Conservation (phyloP, 2,113 vertebrate genomes). For the Blennius ocellaris region DNA sequence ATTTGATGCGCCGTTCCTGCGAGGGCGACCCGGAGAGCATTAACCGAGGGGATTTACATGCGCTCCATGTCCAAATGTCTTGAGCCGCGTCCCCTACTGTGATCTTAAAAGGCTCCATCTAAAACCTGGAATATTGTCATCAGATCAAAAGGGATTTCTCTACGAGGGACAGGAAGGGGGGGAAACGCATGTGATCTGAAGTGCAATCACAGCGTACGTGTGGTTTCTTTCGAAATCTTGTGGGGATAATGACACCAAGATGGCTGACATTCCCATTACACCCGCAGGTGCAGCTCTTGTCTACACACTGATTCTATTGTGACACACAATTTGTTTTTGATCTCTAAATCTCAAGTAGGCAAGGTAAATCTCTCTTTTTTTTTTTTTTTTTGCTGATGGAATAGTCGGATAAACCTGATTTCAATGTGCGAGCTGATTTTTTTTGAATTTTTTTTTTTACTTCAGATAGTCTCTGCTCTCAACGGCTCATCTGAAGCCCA, state of each 20-base stretch:
- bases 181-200: slow-evolving; percentile 28
- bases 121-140: slow-evolving; percentile 61
- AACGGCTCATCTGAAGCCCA: background rate
- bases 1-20: slow-evolving; percentile 61
- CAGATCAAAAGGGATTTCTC: slow-evolving; percentile 61
- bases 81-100: slow-evolving; percentile 61
- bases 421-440: background rate
- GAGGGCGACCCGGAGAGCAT: slow-evolving; percentile 48
- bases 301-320: slow-evolving; percentile 7
- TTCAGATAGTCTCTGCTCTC: background rate
- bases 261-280: slow-evolving; percentile 12
- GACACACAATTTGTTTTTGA: slow-evolving; percentile 3
- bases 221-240: slow-evolving; percentile 8
- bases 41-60: slow-evolving; percentile 61
- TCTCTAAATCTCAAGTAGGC: slow-evolving; percentile 13
- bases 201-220: slow-evolving; percentile 1
- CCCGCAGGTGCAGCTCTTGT: slow-evolving; percentile 17
- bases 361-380: slow-evolving; percentile 12
- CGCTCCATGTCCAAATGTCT: slow-evolving; percentile 56
- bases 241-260: background rate
- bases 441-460: too few relatives aligned
- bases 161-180: slow-evolving; percentile 24
- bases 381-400: too few relatives aligned
- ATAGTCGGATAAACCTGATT: too few relatives aligned
- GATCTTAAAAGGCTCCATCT: slow-evolving; percentile 58